These are phyloP conservation scores for Dryocosmus kuriphilus DNA, from an alignment of 2,888 invertebrate species.

Conservation along the genomic window DNA sequence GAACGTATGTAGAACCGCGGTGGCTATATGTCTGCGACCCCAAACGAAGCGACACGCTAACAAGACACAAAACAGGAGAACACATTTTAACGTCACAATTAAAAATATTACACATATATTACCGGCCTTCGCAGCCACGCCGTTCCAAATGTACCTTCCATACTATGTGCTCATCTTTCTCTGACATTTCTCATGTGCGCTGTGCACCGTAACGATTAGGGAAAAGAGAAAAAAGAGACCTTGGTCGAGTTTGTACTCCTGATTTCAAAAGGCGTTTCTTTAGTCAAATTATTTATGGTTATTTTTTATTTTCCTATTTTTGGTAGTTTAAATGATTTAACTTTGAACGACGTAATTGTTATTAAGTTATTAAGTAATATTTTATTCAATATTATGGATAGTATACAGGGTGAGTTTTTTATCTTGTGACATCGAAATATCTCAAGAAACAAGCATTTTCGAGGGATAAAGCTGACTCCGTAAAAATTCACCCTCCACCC, in stretches of 20 bases:
- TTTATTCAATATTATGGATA: too few species aligned
- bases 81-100: slow-evolving; percentile 78
- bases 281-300: not conserved
- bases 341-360: too few species aligned
- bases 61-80: slow-evolving; percentile 72
- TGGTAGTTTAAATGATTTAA: too few species aligned
- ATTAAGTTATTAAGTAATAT: too few species aligned
- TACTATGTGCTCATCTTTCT: slow-evolving; percentile 70
- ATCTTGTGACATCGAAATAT: too few species aligned
- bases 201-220: slow-evolving; percentile 50
- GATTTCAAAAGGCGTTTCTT: not conserved
- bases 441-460: too few species aligned
- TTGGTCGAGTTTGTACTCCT: slow-evolving; percentile 27
- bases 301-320: too few species aligned
- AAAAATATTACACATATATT: slow-evolving; percentile 78
- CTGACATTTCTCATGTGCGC: slow-evolving; percentile 61
- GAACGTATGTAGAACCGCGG: slow-evolving; percentile 48
- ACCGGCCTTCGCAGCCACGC: slow-evolving; percentile 58
- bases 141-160: slow-evolving; percentile 54
- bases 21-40: slow-evolving; percentile 56
- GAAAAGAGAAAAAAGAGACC: slow-evolving; percentile 1
- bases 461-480: too few species aligned
- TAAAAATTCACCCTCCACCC: too few species aligned
- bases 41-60: slow-evolving; percentile 66
- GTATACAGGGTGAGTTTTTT: too few species aligned